These are phyloP conservation scores for Trinectes maculatus DNA, from an alignment of 2,113 vertebrate genomes.

Conservation along the genomic window DNA sequence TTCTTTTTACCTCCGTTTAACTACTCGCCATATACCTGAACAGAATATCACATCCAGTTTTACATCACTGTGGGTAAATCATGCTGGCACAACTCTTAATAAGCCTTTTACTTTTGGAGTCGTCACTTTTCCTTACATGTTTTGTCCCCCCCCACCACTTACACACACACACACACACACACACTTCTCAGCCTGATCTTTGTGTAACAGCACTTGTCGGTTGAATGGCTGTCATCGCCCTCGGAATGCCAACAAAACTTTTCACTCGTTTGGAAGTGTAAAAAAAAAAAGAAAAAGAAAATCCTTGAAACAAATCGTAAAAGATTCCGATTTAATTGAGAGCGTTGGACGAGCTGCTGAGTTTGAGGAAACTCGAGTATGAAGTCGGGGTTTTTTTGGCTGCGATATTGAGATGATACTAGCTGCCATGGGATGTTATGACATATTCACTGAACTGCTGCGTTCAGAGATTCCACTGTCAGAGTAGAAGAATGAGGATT, in stretches of 20 bases:
- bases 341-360: constrained; percentile 58
- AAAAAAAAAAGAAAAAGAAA: too few relatives aligned
- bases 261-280: constrained; percentile 54
- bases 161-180: too few relatives aligned
- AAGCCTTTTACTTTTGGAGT: constrained; percentile 26
- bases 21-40: not conserved
- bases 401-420: constrained; percentile 34
- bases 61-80: constrained; percentile 2
- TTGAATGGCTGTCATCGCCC: constrained; percentile 20
- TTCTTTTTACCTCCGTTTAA: constrained; percentile 37
- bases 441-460: constrained; percentile 52
- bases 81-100: constrained; percentile 12
- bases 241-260: constrained; percentile 41
- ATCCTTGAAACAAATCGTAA: constrained; percentile 62
- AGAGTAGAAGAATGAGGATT: constrained; percentile 20
- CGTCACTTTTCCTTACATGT: too few relatives aligned
- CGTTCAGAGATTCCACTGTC: constrained; percentile 51
- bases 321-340: constrained; percentile 71
- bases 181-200: constrained; percentile 18
- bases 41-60: constrained; percentile 3
- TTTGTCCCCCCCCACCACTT: too few relatives aligned
- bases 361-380: constrained; percentile 65
- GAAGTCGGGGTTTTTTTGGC: constrained; percentile 64
- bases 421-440: constrained; percentile 55
- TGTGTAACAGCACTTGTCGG: not conserved